Conservation (phyloP, 2,888 invertebrate genomes). For the Hetaerina titia region DNA sequence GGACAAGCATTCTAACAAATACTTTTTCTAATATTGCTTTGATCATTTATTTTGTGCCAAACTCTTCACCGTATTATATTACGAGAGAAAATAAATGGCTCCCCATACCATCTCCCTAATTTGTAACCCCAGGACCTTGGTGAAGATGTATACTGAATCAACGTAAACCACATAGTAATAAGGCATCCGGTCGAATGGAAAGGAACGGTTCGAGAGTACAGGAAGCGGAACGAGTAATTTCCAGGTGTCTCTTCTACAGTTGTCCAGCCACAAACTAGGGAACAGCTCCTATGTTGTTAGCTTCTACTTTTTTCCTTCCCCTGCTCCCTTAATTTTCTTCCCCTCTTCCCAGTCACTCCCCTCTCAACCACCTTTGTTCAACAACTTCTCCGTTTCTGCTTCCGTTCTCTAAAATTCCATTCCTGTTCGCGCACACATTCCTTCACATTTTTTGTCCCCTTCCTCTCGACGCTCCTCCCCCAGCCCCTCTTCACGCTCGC, state of each 20-base stretch:
- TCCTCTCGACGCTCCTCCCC: not conserved
- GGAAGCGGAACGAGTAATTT: not conserved
- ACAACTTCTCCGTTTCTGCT: slow-evolving; percentile 22
- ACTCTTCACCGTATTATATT: too few species aligned
- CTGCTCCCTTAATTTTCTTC: not conserved
- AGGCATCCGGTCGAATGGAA: not conserved
- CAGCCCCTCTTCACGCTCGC: not conserved
- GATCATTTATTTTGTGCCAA: too few species aligned
- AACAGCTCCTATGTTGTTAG: not conserved
- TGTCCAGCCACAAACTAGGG: not conserved
- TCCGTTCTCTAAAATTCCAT: not conserved
- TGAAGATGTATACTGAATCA: too few species aligned
- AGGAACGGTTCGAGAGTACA: not conserved
- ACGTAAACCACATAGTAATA: too few species aligned
- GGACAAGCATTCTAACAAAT: too few species aligned
- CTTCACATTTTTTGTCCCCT: not conserved
- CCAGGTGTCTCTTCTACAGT: not conserved
- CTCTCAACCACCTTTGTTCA: not conserved
- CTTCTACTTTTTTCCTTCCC: not conserved
- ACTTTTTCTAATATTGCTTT: too few species aligned
- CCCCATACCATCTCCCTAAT: too few species aligned
- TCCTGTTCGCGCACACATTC: slow-evolving; percentile 1
- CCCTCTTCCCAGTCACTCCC: not conserved
- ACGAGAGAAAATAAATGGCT: too few species aligned
- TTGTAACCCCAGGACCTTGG: too few species aligned